phyloP scores from a whole-genome alignment of 2,888 invertebrate genomes.

The Helobdella robusta region DNA sequence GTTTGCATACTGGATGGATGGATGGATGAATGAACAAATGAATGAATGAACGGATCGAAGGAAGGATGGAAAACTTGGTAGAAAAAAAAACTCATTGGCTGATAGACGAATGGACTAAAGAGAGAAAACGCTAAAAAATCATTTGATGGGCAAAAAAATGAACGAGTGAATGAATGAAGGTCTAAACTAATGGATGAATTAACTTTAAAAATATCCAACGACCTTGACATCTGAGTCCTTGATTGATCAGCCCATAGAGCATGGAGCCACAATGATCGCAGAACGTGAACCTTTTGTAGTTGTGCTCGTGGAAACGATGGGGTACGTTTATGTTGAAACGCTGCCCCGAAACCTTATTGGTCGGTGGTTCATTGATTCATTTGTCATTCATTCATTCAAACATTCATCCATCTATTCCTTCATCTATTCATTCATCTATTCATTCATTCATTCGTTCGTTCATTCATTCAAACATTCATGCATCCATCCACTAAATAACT shows the following conservation, averaged over 20 bases:
- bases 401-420: too few species aligned
- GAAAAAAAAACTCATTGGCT: too few species aligned
- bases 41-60: not conserved
- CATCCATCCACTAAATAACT: constrained; percentile 55
- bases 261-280: constrained; percentile 79
- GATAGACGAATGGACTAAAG: too few species aligned
- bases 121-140: too few species aligned
- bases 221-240: constrained; percentile 38
- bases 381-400: too few species aligned
- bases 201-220: too few species aligned
- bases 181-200: too few species aligned
- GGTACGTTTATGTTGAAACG: constrained; percentile 97
- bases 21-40: too few species aligned
- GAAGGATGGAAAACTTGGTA: not conserved
- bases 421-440: too few species aligned
- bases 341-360: constrained; percentile 36
- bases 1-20: constrained; percentile 76
- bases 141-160: too few species aligned
- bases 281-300: constrained; percentile 93
- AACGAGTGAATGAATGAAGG: too few species aligned
- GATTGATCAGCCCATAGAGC: constrained; percentile 35
- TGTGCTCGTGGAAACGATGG: constrained; percentile 82
- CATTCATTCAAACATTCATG: not conserved
- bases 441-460: too few species aligned
- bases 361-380: constrained; percentile 30